Evolutionary conservation across 2,888 invertebrate species (phyloP).

Genomic region (Acleris cristana): DNA sequence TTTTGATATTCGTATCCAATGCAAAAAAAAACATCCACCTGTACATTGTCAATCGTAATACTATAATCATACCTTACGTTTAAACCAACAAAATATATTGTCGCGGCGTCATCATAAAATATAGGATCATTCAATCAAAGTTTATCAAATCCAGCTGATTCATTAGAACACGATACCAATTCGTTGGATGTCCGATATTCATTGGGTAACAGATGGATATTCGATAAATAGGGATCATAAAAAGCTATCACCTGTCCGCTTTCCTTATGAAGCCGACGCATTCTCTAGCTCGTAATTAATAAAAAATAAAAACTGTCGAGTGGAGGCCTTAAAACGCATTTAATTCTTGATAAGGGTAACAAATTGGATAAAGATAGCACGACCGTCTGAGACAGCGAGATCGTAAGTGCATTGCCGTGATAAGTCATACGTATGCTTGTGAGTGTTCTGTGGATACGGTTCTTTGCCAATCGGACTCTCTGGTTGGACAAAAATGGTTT

Average conservation of each 20-base stretch:
- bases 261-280: constrained; percentile 57
- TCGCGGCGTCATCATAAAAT: constrained; percentile 17
- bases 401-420: constrained; percentile 82
- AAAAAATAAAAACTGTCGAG: constrained; percentile 71
- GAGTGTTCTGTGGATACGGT: constrained; percentile 53
- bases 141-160: constrained; percentile 46
- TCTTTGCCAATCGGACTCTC: neutral
- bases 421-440: constrained; percentile 66
- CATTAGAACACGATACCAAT: constrained; percentile 47
- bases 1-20: too few species aligned
- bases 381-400: constrained; percentile 76
- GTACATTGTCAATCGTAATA: neutral
- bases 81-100: constrained; percentile 14
- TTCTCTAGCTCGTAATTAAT: constrained; percentile 73
- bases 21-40: neutral
- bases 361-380: constrained; percentile 83
- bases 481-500: neutral
- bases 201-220: constrained; percentile 69
- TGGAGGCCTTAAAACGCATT: constrained; percentile 80
- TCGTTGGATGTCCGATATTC: constrained; percentile 53
- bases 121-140: constrained; percentile 34
- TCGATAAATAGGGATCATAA: constrained; percentile 73
- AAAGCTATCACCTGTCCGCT: constrained; percentile 75
- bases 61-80: constrained; percentile 5
- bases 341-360: constrained; percentile 84